These are phyloP conservation scores for Aplysina aerophoba DNA, from an alignment of 37 sponge, comb jelly and placozoan species.

Conservation along the genomic window DNA sequence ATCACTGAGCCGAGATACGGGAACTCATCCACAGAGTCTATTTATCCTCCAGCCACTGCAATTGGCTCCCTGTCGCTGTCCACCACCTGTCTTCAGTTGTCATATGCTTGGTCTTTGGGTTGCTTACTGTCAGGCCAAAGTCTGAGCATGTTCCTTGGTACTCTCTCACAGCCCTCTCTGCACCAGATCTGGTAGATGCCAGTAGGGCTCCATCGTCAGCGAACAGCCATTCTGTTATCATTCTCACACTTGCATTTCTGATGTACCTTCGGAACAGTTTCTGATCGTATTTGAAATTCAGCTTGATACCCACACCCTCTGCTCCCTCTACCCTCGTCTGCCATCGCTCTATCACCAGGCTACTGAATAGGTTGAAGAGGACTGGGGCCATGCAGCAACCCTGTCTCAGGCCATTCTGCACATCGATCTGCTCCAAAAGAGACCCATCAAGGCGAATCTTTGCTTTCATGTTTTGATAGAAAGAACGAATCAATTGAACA, in stretches of 20 bases:
- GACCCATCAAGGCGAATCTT: background rate
- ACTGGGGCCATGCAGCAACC: slow-evolving; percentile 25
- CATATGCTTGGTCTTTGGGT: slow-evolving; percentile 4
- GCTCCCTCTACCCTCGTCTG: background rate
- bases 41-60: background rate
- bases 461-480: slow-evolving; percentile 8
- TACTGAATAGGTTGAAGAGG: background rate
- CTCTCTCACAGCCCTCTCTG: slow-evolving; percentile 12
- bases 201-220: slow-evolving; percentile 41
- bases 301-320: slow-evolving; percentile 14
- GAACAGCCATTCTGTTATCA: slow-evolving; percentile 4
- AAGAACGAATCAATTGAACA: slow-evolving; percentile 1
- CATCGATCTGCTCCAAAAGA: background rate
- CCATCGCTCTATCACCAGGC: slow-evolving; percentile 13
- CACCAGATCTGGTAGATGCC: slow-evolving; percentile 25
- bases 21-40: slow-evolving; percentile 9
- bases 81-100: slow-evolving; percentile 1
- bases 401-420: slow-evolving; percentile 21
- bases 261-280: slow-evolving; percentile 3
- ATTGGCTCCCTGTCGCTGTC: slow-evolving; percentile 1
- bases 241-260: slow-evolving; percentile 2
- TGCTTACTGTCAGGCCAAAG: slow-evolving; percentile 9
- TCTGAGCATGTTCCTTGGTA: slow-evolving; percentile 22
- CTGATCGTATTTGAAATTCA: background rate
- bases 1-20: slow-evolving; percentile 35